Base-by-base conservation (phyloP, 2,797 vertebrate genomes). In the Cuculus canorus region DNA sequence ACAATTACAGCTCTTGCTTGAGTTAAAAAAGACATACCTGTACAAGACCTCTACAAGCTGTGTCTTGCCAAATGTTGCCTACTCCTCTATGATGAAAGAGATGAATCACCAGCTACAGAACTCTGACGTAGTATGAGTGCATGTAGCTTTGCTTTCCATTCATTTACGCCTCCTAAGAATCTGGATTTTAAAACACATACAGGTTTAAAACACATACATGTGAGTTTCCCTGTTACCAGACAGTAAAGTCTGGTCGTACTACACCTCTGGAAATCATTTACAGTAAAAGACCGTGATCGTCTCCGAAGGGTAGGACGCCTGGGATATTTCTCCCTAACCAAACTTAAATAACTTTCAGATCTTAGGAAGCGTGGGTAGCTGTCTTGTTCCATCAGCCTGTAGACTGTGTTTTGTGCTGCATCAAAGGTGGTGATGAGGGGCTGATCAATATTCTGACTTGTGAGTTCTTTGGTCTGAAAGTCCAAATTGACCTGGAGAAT, bases 321-420 rank as follows among this genome's bases (percentile, higher is more conserved):
- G 1, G 97, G 97, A 11, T 95, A 97, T 87, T 97, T 98, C 65
- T 96, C 98, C 94, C 97, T 98, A 77, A 98, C 94, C 95, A 99
- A 86, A 72, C 96, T 95, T 86, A 98, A 96, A 91, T 99, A 99
- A 85, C 98, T 97, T 82, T 98, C 98, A 10, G 99, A 99, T 72
- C 97, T 97, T 61, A 99, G 98, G 96, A 99, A 99, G 60, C 99
- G 98, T 4, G 98, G 98, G 79, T 99, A 99, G 95, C 98, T 99
- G 98, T 99, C 99, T 96, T 99, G 99, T 96, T 99, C 99, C 99
- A 99, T 99, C 95, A 99, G 98, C 93, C 97, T 97, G 96, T 99
- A 98, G 59, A 99, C 98, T 93, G 97, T 99, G 89, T 59, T 98
- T 96, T 99, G 99, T 7, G 99, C 99, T 0, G 92, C 95, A 4